phyloP scores from a whole-genome alignment of 2,113 vertebrate species.

The Malurus cyaneus region DNA sequence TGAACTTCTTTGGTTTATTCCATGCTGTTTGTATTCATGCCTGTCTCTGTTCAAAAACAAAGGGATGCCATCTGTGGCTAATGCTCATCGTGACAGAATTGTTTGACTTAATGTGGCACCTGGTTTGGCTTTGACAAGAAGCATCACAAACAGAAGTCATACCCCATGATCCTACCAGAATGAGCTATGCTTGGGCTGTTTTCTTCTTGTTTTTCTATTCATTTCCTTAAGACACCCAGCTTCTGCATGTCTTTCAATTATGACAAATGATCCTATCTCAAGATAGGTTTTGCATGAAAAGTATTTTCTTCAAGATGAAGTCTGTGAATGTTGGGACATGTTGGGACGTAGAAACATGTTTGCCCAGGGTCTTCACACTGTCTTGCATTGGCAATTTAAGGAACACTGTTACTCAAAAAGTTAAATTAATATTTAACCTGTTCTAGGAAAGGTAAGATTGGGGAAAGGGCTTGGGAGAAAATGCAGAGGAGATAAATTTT shows the following conservation, averaged over 20 bases:
- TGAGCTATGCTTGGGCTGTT: conserved; percentile 26
- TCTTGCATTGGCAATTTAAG: background rate
- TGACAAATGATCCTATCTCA: background rate
- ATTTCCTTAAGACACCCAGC: background rate
- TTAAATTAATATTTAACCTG: background rate
- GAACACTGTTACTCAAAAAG: background rate
- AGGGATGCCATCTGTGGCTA: conserved; percentile 43
- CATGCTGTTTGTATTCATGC: background rate
- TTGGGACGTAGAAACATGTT: background rate
- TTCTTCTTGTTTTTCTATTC: background rate
- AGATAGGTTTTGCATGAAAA: background rate
- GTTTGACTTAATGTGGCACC: conserved; percentile 28
- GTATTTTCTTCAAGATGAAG: background rate
- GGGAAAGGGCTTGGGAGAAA: background rate
- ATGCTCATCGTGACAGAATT: background rate
- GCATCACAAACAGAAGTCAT: background rate
- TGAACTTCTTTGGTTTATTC: conserved; percentile 51
- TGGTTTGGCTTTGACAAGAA: conserved; percentile 52
- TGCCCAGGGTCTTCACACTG: background rate
- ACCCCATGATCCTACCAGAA: background rate
- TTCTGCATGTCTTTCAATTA: conserved; percentile 11
- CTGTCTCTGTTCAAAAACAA: background rate
- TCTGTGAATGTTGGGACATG: background rate
- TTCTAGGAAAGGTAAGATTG: background rate
- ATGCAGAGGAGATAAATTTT: background rate